Evolutionary conservation across 1,140 invertebrate genomes (phyloP).

Genomic region (Scaptodrosophila lebanonensis): DNA sequence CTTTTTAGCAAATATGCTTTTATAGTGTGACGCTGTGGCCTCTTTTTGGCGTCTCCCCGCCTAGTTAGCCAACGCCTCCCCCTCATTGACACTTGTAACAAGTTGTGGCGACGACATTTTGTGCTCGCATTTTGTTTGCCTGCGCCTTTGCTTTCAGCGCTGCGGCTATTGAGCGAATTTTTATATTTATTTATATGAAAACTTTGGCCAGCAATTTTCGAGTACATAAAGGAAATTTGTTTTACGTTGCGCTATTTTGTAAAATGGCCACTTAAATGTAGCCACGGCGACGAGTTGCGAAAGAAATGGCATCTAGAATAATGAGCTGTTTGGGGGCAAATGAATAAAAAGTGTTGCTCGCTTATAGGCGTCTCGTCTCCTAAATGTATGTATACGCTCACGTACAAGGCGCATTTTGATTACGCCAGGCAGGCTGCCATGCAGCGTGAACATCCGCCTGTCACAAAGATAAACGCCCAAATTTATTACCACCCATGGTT

Average conservation of each 20-base stretch:
- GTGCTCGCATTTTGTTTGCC: conserved; percentile 7
- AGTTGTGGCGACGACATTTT: conserved; percentile 57
- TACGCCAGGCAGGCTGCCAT: too few relatives aligned
- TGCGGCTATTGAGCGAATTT: conserved; percentile 43
- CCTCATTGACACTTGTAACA: conserved; percentile 65
- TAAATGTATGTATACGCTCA: background rate
- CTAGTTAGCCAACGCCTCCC: background rate
- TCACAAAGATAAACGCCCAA: conserved; percentile 47
- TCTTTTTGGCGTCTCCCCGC: too few relatives aligned
- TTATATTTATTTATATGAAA: conserved; percentile 75
- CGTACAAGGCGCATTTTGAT: too few relatives aligned
- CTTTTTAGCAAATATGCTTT: background rate
- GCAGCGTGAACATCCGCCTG: conserved; percentile 49
- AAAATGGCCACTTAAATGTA: conserved; percentile 72
- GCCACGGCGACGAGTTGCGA: conserved; percentile 30
- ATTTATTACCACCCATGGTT: too few relatives aligned
- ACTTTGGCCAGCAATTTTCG: conserved; percentile 67
- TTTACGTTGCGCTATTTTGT: conserved; percentile 67
- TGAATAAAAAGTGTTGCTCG: conserved; percentile 42
- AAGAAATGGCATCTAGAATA: conserved; percentile 46
- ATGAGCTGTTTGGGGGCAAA: conserved; percentile 42
- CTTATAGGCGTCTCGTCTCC: conserved; percentile 25
- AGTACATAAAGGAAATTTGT: conserved; percentile 74
- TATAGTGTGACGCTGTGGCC: conserved; percentile 20
- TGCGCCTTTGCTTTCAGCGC: background rate